Percentiles rank a stretch among this genome's conserved stretches.
Conservation (phyloP, 2,797 vertebrate genomes). For the Melanotaenia parkinsoni region DNA sequence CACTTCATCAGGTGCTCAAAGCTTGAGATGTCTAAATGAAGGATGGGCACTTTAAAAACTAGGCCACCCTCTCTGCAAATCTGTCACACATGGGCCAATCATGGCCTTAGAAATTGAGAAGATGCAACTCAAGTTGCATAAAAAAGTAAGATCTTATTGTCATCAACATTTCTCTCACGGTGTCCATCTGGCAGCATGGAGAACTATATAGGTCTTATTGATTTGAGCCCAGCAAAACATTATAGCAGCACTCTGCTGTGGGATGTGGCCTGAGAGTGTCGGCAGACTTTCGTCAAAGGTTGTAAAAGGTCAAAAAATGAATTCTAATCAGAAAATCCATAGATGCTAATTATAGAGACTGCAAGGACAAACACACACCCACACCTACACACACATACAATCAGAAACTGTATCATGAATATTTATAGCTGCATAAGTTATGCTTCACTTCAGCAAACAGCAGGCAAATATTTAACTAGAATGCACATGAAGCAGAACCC, state of each 20-base stretch:
- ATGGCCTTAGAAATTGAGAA: slow-evolving; percentile 43
- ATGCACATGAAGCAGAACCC: slow-evolving; percentile 43
- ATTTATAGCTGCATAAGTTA: slow-evolving; percentile 73
- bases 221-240: slow-evolving; percentile 30
- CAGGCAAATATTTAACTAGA: slow-evolving; percentile 74
- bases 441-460: slow-evolving; percentile 70
- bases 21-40: slow-evolving; percentile 47
- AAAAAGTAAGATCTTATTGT: slow-evolving; percentile 19
- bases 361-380: slow-evolving; percentile 39
- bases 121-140: slow-evolving; percentile 11
- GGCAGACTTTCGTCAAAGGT: slow-evolving; percentile 68
- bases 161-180: slow-evolving; percentile 19
- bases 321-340: slow-evolving; percentile 73
- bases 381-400: neutral
- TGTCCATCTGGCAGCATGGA: slow-evolving; percentile 15
- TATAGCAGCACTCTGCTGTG: slow-evolving; percentile 15
- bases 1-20: slow-evolving; percentile 50
- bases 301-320: slow-evolving; percentile 65
- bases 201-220: slow-evolving; percentile 23
- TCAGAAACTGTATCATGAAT: slow-evolving; percentile 68
- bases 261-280: slow-evolving; percentile 39
- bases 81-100: slow-evolving; percentile 23
- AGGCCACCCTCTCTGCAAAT: slow-evolving; percentile 33
- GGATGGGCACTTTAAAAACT: slow-evolving; percentile 46
- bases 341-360: slow-evolving; percentile 70